Conservation (phyloP, 92 coral and sea anemone genomes). For the Hydrozoanthus gracilis region DNA sequence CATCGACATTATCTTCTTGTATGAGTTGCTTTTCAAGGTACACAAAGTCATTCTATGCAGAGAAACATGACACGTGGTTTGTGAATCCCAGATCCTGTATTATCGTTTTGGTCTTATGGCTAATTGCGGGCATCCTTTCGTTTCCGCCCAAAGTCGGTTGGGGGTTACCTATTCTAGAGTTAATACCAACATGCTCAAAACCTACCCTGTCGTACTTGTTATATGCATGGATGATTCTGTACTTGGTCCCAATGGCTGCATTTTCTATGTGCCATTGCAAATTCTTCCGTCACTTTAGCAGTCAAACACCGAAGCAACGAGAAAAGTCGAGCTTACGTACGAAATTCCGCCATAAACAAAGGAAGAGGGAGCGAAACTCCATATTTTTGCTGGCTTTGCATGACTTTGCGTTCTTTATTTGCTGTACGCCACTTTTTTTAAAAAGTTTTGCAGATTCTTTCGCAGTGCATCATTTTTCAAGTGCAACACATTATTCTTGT, state of each 20-base stretch:
- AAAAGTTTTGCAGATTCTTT: neutral
- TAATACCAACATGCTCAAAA: neutral
- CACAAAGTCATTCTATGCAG: conserved; percentile 23
- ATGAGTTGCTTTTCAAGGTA: conserved; percentile 23
- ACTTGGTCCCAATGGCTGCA: neutral
- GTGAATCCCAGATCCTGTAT: neutral
- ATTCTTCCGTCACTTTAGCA: conserved; percentile 19
- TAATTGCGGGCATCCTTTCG: neutral
- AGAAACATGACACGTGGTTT: conserved; percentile 13
- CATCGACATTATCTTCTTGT: conserved; percentile 17
- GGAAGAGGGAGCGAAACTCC: conserved; percentile 14
- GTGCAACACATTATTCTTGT: neutral
- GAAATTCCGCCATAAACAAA: neutral
- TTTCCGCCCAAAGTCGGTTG: conserved; percentile 14
- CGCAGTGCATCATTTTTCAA: neutral
- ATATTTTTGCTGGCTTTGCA: neutral
- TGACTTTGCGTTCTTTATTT: neutral
- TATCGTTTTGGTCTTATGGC: conserved; percentile 4
- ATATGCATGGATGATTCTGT: conserved; percentile 2
- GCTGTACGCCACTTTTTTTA: neutral
- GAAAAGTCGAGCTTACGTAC: neutral
- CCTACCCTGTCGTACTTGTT: neutral
- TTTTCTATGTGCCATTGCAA: conserved; percentile 11
- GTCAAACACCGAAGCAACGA: neutral
- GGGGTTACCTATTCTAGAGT: neutral